phyloP scores from a whole-genome alignment of 92 coral and sea anemone species.

The Phenganax marumi region DNA sequence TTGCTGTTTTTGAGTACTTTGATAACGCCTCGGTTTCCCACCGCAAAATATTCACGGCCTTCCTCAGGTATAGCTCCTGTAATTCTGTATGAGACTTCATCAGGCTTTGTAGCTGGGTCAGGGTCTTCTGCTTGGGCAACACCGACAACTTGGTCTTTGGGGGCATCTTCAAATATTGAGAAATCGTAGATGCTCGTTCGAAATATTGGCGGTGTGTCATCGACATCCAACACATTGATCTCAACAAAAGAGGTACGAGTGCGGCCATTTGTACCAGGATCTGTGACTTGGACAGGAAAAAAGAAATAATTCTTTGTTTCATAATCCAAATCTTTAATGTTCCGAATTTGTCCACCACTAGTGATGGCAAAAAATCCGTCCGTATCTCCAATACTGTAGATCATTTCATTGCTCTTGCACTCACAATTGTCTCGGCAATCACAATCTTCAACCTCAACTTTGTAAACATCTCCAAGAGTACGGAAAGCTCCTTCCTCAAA shows the following conservation, averaged over 20 bases:
- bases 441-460: conserved; percentile 35
- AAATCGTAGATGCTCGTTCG: neutral
- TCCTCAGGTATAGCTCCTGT: conserved; percentile 55
- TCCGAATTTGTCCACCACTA: conserved; percentile 28
- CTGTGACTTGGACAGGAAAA: conserved; percentile 46
- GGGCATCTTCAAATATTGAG: conserved; percentile 40
- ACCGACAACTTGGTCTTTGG: conserved; percentile 65
- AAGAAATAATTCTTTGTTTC: conserved; percentile 36
- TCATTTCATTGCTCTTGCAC: conserved; percentile 29
- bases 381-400: conserved; percentile 22
- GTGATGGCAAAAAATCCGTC: conserved; percentile 31
- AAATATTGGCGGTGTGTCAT: conserved; percentile 38
- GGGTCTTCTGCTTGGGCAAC: conserved; percentile 76
- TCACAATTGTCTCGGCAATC: conserved; percentile 26
- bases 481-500: conserved; percentile 6
- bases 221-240: conserved; percentile 21
- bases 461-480: conserved; percentile 1
- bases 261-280: conserved; percentile 60
- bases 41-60: conserved; percentile 6
- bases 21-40: conserved; percentile 61
- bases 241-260: conserved; percentile 39
- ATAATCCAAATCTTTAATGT: conserved; percentile 23
- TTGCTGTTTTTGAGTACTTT: conserved; percentile 72
- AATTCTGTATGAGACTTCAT: conserved; percentile 78
- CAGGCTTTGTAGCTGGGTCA: conserved; percentile 65